phyloP scores from a whole-genome alignment of 2,888 invertebrate species.

The Drosophila anomelani region DNA sequence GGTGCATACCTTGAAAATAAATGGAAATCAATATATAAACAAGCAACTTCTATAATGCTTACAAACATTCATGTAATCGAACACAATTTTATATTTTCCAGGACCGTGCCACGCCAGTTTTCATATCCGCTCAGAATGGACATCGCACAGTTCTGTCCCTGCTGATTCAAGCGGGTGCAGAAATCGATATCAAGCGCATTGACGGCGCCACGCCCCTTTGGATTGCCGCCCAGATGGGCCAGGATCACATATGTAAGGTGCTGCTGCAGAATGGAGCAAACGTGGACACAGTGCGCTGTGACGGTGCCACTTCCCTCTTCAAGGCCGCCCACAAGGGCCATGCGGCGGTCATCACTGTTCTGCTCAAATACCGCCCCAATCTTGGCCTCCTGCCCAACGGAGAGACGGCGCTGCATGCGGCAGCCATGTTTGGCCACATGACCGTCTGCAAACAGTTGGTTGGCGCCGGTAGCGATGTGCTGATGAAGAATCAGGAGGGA shows the following conservation, averaged over 20 bases:
- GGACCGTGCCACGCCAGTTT: conserved; percentile 96
- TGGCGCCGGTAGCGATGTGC: conserved; percentile 89
- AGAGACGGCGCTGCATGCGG: conserved; percentile 95
- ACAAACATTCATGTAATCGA: not conserved
- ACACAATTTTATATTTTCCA: conserved; percentile 81
- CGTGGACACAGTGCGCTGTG: conserved; percentile 92
- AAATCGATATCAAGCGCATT: conserved; percentile 89
- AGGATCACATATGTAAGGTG: conserved; percentile 91
- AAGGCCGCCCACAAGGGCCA: conserved; percentile 98
- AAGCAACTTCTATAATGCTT: too few relatives aligned
- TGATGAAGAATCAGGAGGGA: conserved; percentile 90
- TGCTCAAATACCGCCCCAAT: conserved; percentile 93
- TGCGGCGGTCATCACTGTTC: conserved; percentile 92
- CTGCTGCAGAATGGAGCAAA: conserved; percentile 91
- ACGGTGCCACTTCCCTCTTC: conserved; percentile 97
- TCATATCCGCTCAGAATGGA: conserved; percentile 97
- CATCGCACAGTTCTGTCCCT: conserved; percentile 92
- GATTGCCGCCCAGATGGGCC: conserved; percentile 98
- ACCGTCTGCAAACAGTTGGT: conserved; percentile 91
- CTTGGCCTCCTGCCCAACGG: conserved; percentile 94
- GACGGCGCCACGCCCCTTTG: conserved; percentile 96
- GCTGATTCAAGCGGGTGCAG: conserved; percentile 90
- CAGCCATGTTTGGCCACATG: conserved; percentile 94
- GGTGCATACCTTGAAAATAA: conserved; percentile 85
- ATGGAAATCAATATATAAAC: not conserved